Percentiles rank a stretch among this genome's conserved stretches.
phyloP scores from a whole-genome alignment of 2,797 vertebrate genomes.

The Phataginus tetradactyla region DNA sequence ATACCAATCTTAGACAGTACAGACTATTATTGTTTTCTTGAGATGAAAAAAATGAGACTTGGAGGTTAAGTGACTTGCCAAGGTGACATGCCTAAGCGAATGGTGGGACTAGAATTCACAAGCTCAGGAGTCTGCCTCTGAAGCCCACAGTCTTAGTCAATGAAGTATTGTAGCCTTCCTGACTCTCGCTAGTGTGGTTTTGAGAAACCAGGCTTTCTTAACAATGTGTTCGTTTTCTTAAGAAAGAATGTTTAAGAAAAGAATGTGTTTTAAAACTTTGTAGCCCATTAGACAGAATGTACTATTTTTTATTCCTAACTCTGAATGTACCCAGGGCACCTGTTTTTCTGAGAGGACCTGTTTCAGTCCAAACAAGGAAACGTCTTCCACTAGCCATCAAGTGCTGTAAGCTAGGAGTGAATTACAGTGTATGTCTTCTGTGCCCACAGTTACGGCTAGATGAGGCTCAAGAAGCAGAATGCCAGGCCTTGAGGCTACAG shows the following conservation, averaged over 20 bases:
- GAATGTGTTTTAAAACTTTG: background rate
- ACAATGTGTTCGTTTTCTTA: background rate
- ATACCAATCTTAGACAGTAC: background rate
- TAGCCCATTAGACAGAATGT: background rate
- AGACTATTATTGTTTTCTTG: background rate
- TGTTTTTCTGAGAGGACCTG: background rate
- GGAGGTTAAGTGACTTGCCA: background rate
- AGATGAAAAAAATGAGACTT: background rate
- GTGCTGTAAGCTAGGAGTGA: background rate
- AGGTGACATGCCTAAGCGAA: background rate
- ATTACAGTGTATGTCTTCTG: constrained; percentile 62
- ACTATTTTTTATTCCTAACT: background rate
- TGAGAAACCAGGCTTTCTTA: background rate
- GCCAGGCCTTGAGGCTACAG: constrained; percentile 98
- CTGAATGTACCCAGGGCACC: background rate
- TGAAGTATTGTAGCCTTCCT: background rate
- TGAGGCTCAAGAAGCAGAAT: constrained; percentile 99
- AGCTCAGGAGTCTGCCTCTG: background rate
- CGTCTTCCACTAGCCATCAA: background rate
- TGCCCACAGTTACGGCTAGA: constrained; percentile 95
- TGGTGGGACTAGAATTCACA: background rate
- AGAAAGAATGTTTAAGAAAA: background rate
- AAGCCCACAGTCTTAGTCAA: background rate
- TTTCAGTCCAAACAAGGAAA: background rate
- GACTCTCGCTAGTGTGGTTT: background rate